Base-by-base conservation (phyloP, 2,113 vertebrate genomes). In the Variabilichromis moorii region DNA sequence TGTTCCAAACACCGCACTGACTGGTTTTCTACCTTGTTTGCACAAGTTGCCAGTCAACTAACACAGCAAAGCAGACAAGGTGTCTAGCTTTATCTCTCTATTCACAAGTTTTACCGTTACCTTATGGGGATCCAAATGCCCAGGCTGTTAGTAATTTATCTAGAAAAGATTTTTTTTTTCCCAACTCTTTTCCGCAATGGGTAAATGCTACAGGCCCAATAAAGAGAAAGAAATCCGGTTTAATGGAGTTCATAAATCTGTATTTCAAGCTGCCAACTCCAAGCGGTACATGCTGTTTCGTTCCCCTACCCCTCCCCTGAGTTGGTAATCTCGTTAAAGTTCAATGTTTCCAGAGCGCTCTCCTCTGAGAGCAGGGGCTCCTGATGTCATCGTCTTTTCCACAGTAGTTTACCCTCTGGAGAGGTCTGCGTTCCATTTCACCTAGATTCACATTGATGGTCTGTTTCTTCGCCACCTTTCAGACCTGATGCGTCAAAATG, bases 211-310 rank as follows among this genome's bases (percentile, higher is more conserved):
- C 89, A 94, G 94, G 91, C 93, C 91, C 93, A 95, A 95, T 96
- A 96, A 96, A 96, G 90, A 92, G 88, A 86, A 89, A 94, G 81
- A 95, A 95, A 96, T 92, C 89, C 11, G 90, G 90, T 95, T 94
- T 96, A 97, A 96, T 96, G 93, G 94, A 96, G 92, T 96, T 95
- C 95, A 96, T 96, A 95, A 96, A 96, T 97, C 94, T 95, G 94
- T 92, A 89, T 95, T 96, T 95, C 93, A 91, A 82, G 89, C 93
- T 95, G 96, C 95, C 95, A 96, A 92, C 92, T 94, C 86, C n/a
- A 57, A 90, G 93, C 76, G 31, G 82, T 85, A 83, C 92, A 93
- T 88, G 86, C 93, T 90, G 90, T 68, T 89, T 93, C 9, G 84
- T 89, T 78, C 87, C 79, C 80, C 87, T 63, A 7, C 66, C 81